phyloP scores from a whole-genome alignment of 1,140 invertebrate genomes.

The Ostrea edulis region DNA sequence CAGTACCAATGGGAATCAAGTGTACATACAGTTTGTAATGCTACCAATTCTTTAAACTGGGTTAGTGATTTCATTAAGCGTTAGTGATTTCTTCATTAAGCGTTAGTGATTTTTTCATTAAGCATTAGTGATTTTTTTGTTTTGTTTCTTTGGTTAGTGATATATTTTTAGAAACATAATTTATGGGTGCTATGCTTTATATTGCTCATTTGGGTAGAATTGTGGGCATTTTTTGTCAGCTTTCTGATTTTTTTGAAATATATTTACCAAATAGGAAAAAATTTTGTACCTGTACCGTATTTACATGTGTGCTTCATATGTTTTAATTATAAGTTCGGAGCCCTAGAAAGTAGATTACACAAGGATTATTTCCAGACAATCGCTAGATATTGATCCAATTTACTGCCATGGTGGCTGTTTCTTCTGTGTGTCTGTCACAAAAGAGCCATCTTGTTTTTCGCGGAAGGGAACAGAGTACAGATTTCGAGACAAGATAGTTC shows the following conservation, averaged over 20 bases:
- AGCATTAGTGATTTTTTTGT: neutral
- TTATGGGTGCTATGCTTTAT: slow-evolving; percentile 33
- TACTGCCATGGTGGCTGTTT: neutral
- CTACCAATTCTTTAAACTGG: neutral
- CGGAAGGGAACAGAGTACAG: neutral
- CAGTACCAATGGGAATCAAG: neutral
- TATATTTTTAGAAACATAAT: neutral
- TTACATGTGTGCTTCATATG: neutral
- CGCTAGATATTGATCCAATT: neutral
- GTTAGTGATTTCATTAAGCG: neutral
- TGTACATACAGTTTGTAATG: neutral
- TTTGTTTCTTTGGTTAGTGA: slow-evolving; percentile 10
- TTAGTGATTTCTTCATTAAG: slow-evolving; percentile 13
- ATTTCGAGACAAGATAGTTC: neutral
- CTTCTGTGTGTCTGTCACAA: neutral
- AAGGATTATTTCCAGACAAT: slow-evolving; percentile 23
- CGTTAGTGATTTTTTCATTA: neutral
- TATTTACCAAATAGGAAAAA: neutral
- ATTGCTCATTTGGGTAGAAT: neutral
- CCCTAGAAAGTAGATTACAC: neutral
- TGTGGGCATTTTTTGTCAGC: slow-evolving; percentile 1
- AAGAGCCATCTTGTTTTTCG: neutral
- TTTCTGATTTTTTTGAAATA: neutral
- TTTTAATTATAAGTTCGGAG: neutral
- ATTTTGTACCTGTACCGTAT: neutral